Evolutionary conservation across 2,888 invertebrate genomes (phyloP).

Genomic region (Linnaemya tessellans): DNA sequence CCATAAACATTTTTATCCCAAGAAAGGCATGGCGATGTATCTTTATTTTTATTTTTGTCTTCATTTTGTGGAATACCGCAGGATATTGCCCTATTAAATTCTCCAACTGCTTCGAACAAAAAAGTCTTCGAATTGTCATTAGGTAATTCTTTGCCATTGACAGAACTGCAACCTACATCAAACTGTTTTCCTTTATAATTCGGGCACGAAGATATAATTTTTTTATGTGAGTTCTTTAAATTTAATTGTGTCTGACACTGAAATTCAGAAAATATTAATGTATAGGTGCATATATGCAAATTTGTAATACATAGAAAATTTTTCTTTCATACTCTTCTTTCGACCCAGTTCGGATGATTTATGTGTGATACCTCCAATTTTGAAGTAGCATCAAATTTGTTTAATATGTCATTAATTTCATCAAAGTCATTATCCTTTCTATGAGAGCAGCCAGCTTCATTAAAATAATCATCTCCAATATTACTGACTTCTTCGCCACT

Average conservation of each 20-base stretch:
- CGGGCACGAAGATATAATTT: constrained; percentile 64
- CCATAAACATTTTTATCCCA: not conserved
- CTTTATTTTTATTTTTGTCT: not conserved
- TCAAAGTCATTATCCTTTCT: constrained; percentile 2
- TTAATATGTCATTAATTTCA: constrained; percentile 33
- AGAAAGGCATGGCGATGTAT: not conserved
- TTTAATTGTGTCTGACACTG: constrained; percentile 67
- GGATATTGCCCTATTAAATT: not conserved
- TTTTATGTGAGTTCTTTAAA: not conserved
- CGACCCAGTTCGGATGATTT: not conserved
- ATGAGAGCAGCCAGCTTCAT: not conserved
- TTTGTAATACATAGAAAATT: not conserved
- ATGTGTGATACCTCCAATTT: constrained; percentile 25
- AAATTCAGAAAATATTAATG: constrained; percentile 18
- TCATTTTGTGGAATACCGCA: not conserved
- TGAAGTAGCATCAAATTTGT: constrained; percentile 42
- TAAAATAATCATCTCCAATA: not conserved
- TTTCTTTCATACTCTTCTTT: constrained; percentile 40
- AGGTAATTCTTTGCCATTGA: not conserved
- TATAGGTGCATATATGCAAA: not conserved
- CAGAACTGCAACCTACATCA: not conserved
- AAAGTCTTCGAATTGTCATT: not conserved
- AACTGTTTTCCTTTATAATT: not conserved
- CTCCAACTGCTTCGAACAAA: not conserved
- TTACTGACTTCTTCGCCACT: not conserved